Percentiles rank a stretch among this genome's conserved stretches.
These are phyloP conservation scores for Muntiacus muntjak DNA, from an alignment of 2,113 vertebrate species.

Conservation along the genomic window DNA sequence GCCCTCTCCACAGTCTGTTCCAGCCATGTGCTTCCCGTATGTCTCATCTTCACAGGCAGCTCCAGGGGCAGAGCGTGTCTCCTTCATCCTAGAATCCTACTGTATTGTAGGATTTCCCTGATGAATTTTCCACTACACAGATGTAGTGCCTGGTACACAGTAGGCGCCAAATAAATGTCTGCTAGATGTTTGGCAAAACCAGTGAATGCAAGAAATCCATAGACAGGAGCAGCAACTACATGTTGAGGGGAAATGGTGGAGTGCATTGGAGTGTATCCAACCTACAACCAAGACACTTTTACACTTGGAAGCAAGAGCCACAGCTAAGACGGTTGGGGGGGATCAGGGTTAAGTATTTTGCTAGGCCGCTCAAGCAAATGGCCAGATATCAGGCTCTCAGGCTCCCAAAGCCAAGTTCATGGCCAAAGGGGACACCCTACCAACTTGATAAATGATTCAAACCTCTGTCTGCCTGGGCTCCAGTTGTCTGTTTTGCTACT, in stretches of 20 bases:
- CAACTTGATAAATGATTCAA: not conserved
- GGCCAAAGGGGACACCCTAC: too few species aligned
- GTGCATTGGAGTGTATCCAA: not conserved
- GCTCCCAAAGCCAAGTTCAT: not conserved
- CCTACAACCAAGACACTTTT: not conserved
- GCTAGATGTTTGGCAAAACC: not conserved
- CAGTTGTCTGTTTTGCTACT: not conserved
- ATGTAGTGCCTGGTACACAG: not conserved
- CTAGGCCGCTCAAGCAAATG: not conserved
- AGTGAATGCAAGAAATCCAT: not conserved
- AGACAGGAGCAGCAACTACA: not conserved
- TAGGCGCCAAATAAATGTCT: not conserved
- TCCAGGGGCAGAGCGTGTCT: not conserved
- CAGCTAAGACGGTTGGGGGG: not conserved
- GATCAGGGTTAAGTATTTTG: not conserved
- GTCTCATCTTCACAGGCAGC: not conserved
- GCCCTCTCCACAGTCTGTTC: rapidly evolving
- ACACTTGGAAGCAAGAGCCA: not conserved
- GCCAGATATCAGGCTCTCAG: not conserved
- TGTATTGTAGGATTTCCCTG: not conserved
- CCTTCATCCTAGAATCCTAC: not conserved
- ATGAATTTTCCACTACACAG: not conserved
- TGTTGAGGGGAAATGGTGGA: not conserved
- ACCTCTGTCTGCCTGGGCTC: not conserved
- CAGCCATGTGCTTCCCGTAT: not conserved